Percentiles rank a stretch among this genome's conserved stretches.
Conservation (phyloP, 2,888 invertebrate species). For the Schrankia costaestrigalis region DNA sequence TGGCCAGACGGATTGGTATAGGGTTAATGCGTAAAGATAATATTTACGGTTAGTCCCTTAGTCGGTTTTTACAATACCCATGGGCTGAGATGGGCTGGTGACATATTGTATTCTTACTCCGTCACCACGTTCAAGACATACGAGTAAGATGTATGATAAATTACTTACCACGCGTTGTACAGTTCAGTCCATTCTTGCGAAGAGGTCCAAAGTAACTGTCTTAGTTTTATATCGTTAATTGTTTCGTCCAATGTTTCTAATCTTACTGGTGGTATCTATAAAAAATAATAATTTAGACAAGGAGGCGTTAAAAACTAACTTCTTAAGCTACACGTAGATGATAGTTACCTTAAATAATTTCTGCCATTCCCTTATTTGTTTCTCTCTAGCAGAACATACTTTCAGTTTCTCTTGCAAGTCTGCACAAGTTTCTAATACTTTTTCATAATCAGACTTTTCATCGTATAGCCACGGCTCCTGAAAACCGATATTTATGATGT, state of each 20-base stretch:
- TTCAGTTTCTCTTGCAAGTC: conserved; percentile 83
- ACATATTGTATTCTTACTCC: too few species aligned
- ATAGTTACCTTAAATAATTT: conserved; percentile 87
- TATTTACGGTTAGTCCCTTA: too few species aligned
- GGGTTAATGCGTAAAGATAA: too few species aligned
- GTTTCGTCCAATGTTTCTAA: conserved; percentile 91
- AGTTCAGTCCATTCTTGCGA: conserved; percentile 87
- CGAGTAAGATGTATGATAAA: background rate
- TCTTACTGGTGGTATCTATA: conserved; percentile 89
- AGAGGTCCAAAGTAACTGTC: conserved; percentile 90
- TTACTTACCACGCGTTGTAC: conserved; percentile 82
- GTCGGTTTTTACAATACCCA: too few species aligned
- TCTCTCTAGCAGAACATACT: conserved; percentile 84
- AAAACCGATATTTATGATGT: conserved; percentile 1
- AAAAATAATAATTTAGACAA: conserved; percentile 6
- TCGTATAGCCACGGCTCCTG: conserved; percentile 89
- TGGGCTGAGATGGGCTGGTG: too few species aligned
- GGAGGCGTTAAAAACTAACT: too few species aligned
- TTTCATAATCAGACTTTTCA: conserved; percentile 84
- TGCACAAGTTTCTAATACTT: conserved; percentile 83
- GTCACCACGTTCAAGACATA: background rate
- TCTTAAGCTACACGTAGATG: background rate
- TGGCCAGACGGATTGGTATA: too few species aligned
- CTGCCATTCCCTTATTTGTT: conserved; percentile 89
- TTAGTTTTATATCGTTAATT: conserved; percentile 88